Conservation (phyloP, 2,113 vertebrate species). For the Protobothrops flavoviridis region DNA sequence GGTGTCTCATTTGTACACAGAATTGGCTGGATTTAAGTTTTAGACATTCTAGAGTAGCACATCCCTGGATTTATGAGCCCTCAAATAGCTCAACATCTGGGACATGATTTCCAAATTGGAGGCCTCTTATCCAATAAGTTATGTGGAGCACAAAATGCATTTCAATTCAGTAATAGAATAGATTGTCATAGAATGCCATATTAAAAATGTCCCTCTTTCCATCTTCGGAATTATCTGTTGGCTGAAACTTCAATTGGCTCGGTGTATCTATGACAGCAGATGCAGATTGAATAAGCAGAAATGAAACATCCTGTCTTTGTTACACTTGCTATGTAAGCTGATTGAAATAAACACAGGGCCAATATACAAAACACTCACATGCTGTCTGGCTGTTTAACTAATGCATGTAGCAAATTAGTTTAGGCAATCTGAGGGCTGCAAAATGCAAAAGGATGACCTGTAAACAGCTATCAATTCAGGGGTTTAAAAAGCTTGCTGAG, state of each 20-base stretch:
- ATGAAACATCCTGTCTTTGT: conserved; percentile 40
- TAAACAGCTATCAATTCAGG: conserved; percentile 33
- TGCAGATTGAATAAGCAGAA: conserved; percentile 41
- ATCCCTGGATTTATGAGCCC: background rate
- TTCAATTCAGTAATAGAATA: background rate
- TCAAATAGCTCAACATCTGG: background rate
- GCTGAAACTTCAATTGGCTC: conserved; percentile 32
- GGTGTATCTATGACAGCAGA: background rate
- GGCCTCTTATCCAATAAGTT: background rate
- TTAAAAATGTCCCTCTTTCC: background rate
- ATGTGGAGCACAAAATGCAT: background rate
- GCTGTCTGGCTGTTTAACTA: background rate
- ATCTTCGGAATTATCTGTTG: background rate
- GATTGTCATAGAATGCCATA: conserved; percentile 4
- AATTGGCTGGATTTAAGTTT: background rate
- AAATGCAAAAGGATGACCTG: conserved; percentile 48
- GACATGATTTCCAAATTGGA: background rate
- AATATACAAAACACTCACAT: conserved; percentile 31
- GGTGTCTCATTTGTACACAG: background rate
- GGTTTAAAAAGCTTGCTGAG: conserved; percentile 47
- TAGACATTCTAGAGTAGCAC: background rate
- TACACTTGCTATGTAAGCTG: conserved; percentile 39
- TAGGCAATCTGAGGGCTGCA: conserved; percentile 36
- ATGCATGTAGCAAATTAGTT: conserved; percentile 41
- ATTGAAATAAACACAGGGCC: conserved; percentile 37